Conservation (phyloP, 2,797 vertebrate genomes). For the Tauraco hartlaubi region DNA sequence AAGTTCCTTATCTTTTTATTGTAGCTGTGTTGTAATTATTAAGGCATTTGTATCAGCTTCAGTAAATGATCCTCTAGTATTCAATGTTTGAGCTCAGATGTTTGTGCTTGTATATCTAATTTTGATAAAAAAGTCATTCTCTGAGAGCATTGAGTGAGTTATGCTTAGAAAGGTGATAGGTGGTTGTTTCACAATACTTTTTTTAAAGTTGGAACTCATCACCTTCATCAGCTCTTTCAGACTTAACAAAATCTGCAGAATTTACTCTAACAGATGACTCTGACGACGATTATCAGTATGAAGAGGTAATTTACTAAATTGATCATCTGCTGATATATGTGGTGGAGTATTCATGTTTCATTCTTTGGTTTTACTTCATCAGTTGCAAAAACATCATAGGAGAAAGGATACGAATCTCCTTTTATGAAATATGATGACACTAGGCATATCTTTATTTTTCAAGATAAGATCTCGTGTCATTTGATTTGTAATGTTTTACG, state of each 20-base stretch:
- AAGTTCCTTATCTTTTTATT: background rate
- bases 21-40: background rate
- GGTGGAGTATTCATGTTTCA: background rate
- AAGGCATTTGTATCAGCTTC: background rate
- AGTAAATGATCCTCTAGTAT: background rate
- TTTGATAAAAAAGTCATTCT: background rate
- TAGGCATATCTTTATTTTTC: background rate
- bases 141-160: background rate
- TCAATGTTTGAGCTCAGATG: background rate
- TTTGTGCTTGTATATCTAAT: background rate
- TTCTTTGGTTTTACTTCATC: background rate
- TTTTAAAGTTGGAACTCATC: background rate
- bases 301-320: slow-evolving; percentile 79
- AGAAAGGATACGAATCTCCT: background rate
- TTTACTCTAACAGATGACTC: slow-evolving; percentile 72
- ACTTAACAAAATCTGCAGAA: slow-evolving; percentile 78
- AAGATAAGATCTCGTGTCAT: background rate
- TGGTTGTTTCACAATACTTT: background rate
- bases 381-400: background rate
- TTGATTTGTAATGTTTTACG: background rate
- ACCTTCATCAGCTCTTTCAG: slow-evolving; percentile 24
- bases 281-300: slow-evolving; percentile 80
- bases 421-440: background rate
- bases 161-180: no score
- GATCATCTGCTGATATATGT: background rate